These are phyloP conservation scores for Sebastes steindachneri DNA, from an alignment of 2,797 vertebrate species.

Conservation along the genomic window DNA sequence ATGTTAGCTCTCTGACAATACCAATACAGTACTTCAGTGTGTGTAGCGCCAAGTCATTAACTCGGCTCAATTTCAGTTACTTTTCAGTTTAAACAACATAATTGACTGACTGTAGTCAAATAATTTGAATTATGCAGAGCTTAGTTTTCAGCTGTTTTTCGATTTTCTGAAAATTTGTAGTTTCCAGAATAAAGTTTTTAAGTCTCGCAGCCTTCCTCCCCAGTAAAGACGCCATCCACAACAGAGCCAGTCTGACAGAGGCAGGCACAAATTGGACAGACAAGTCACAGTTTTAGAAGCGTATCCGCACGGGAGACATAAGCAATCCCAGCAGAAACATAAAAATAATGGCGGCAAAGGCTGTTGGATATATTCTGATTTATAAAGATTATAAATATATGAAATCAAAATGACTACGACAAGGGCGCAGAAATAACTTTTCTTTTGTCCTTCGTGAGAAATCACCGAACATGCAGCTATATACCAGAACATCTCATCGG, in stretches of 20 bases:
- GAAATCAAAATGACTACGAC: not conserved
- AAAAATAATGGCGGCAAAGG: not conserved
- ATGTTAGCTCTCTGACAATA: not conserved
- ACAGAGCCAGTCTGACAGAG: conserved; percentile 8
- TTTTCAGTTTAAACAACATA: conserved; percentile 23
- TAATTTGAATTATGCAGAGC: conserved; percentile 27
- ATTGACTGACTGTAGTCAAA: conserved; percentile 10
- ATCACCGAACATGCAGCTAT: not conserved
- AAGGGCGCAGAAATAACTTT: not conserved
- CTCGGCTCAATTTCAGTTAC: conserved; percentile 8
- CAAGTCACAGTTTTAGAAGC: not conserved
- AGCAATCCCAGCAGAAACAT: not conserved
- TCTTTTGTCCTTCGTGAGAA: not conserved
- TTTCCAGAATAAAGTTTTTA: not conserved
- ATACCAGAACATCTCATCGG: not conserved
- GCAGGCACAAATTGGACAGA: conserved; percentile 17
- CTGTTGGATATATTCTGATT: not conserved
- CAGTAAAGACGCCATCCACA: not conserved
- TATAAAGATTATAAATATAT: not conserved
- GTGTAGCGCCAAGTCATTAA: conserved; percentile 8
- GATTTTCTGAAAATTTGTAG: not conserved
- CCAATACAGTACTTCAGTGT: not conserved
- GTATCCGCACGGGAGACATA: not conserved
- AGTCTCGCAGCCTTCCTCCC: not conserved
- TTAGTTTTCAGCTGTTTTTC: not conserved